Base-by-base conservation (phyloP, 2,888 invertebrate species). In the Chrysolina americana region DNA sequence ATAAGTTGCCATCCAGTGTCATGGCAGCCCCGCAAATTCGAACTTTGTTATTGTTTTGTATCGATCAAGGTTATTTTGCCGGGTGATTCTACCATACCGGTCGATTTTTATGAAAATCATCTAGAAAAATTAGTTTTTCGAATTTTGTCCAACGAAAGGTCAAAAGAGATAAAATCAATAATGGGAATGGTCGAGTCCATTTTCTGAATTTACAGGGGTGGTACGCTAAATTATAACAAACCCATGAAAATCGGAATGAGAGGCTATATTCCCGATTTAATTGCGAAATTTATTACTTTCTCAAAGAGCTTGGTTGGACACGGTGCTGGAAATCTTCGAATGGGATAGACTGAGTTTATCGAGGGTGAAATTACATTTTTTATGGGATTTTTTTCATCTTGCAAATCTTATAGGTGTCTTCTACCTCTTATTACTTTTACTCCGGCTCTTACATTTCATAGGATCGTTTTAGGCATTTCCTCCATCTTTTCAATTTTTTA, bases 21-120 rank as follows among this genome's bases (percentile, higher is more conserved):
- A 86, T 86, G 86, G 86, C 85, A 82, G 82, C 83, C 83, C 78
- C 81, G 79, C 78, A 79, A 82, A 83, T 84, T 84, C 79, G 79
- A 83, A 84, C 41, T 44, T 41, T 53, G 68, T 53, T 68, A 53
- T 69, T 44, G 48, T 65, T 63, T 44, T 64, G 47, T 17, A 41
- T 19, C 21, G 19, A 36, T 65, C 64, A 70, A 70, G 64, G 70
- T 70, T 70, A 65, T 23, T 48, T 70, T 50, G 41, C 64, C 62
- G 70, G 47, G 21, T n/a, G 41, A 17, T 21, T 41, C 2, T 68
- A 56, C 9, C 5, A 15, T 5, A 50, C 23, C 41, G 23, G 17
- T 10, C 23, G 41, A n/a, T 66, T 28, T 48, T 50, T 0, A n/a
- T 11, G n/a, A 68, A 56, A 6, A 28, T 41, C 10, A 9, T n/a